Percentiles rank a stretch among this genome's conserved stretches.
Evolutionary conservation across 2,113 vertebrate species (phyloP).

Genomic region (Spheniscus mendiculus): DNA sequence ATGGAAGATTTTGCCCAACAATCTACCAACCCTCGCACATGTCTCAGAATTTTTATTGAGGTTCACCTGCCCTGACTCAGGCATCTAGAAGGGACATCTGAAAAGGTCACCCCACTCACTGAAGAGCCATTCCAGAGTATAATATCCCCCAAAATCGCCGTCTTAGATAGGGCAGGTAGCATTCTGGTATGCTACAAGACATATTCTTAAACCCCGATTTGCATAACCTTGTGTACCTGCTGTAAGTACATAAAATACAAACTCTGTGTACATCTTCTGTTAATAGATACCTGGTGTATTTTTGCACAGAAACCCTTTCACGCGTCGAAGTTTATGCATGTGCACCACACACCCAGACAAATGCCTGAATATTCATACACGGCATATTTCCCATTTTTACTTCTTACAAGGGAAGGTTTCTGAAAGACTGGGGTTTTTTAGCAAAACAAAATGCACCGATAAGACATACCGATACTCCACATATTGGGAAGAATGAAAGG

Average conservation of each 20-base stretch:
- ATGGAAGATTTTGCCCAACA: not conserved
- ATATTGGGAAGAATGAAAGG: not conserved
- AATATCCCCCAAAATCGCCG: not conserved
- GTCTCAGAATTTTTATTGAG: not conserved
- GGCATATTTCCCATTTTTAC: not conserved
- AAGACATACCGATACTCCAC: not conserved
- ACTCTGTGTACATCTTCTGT: rapidly evolving
- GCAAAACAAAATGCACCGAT: not conserved
- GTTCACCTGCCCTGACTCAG: not conserved
- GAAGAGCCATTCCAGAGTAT: not conserved
- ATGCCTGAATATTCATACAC: not conserved
- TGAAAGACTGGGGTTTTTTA: not conserved
- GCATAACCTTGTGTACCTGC: not conserved
- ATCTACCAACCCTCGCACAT: not conserved
- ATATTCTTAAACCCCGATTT: not conserved
- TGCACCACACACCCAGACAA: not conserved
- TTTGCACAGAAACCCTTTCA: not conserved
- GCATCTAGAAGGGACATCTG: not conserved
- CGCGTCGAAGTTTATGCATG: not conserved
- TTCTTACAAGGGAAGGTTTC: not conserved
- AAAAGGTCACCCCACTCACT: not conserved
- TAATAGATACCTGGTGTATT: not conserved
- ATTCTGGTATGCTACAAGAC: not conserved
- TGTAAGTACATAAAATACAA: not conserved
- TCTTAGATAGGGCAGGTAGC: not conserved